phyloP scores from a whole-genome alignment of 2,797 vertebrate species.

The Mallotus villosus region DNA sequence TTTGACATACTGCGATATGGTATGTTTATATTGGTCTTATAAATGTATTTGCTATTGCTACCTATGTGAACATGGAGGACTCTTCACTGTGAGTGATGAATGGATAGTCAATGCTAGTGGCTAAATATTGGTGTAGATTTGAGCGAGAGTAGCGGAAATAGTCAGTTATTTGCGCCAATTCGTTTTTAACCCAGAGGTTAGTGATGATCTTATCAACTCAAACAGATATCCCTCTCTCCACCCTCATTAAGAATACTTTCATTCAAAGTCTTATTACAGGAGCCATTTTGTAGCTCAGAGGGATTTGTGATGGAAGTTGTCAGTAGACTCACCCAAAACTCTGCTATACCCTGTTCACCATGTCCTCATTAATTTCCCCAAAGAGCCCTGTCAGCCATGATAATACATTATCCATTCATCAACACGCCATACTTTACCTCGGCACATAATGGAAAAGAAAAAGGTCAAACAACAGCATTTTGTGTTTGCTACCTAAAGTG shows the following conservation, averaged over 20 bases:
- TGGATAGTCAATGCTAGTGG: too few species aligned
- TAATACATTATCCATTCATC: conserved; percentile 70
- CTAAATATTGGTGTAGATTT: too few species aligned
- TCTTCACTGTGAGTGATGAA: too few species aligned
- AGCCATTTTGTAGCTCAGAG: neutral
- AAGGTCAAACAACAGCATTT: conserved; percentile 72
- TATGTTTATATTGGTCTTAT: too few species aligned
- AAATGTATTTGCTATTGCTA: too few species aligned
- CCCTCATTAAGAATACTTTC: neutral
- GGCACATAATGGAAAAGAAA: conserved; percentile 58
- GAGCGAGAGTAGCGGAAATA: neutral
- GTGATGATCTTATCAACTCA: neutral
- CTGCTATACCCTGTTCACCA: conserved; percentile 14
- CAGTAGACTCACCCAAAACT: neutral
- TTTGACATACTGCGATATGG: too few species aligned
- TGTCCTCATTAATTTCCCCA: conserved; percentile 69
- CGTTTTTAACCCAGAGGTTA: neutral
- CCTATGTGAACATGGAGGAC: too few species aligned
- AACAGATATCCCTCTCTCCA: neutral
- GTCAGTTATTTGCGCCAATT: neutral
- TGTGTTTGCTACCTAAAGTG: conserved; percentile 68
- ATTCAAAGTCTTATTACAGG: neutral
- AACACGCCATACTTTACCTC: conserved; percentile 51
- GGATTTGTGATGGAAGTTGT: conserved; percentile 1
- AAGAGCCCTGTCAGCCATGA: conserved; percentile 65